Evolutionary conservation across 1,140 invertebrate species (phyloP), one percentile per base, ranked within the genome.

Genomic region (Ips nitidus): DNA sequence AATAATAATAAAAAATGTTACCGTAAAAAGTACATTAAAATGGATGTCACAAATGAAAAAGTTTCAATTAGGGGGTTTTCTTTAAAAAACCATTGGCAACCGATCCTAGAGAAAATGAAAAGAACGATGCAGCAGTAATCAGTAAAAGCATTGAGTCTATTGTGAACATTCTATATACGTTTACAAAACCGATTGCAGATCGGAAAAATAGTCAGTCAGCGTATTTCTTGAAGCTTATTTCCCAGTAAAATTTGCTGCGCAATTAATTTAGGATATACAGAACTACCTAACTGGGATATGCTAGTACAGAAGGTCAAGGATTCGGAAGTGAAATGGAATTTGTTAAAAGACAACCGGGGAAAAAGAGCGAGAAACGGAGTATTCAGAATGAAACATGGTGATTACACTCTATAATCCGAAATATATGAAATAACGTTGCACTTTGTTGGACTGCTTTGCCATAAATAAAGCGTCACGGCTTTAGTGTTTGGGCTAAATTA

Each of bases 91-190:
- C 52, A 63, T 55, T 55, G 52, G 37, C 45, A 60, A 55, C 63
- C 56, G 41, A 65, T 56, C 55, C 63, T 52, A 55, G 41, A 65
- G 63, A 52, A 42, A 56, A 56, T 65, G 63, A 65, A 65, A 55
- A 53, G 53, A 65, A 56, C 63, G 52, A 41, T 65, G 63, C 52
- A 65, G 63, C 56, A 39, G 63, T 65, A 65, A 65, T 56, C 63
- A 65, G 63, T 43, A 65, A 65, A 65, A 65, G 63, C 40, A 65
- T 65, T 65, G 40, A 41, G 52, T 65, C 63, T 65, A 65, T 65
- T 65, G 63, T 65, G 63, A 65, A 65, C 38, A 65, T 52, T 65
- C 40, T 56, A 65, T 55, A 65, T 36, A 41, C 41, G 63, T 43
- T 55, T 65, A 65, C 63, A 65, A 65, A 65, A 53, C 8, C 40